Evolutionary conservation across 2,797 vertebrate species (phyloP).

Genomic region (Lates japonicus): DNA sequence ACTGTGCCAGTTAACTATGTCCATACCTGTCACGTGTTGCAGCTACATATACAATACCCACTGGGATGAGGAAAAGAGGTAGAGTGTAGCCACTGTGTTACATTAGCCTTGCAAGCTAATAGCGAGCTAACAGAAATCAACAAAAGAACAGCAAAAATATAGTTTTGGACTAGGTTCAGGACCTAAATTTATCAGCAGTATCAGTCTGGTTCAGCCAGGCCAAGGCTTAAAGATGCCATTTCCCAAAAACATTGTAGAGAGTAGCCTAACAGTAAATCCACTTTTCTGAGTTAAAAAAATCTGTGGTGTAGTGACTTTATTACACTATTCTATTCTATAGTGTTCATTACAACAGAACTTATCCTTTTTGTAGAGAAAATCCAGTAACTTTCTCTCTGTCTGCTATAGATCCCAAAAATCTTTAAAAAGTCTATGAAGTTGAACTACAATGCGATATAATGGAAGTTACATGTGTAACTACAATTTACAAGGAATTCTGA

Average conservation of each 20-base stretch:
- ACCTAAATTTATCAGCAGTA: no score
- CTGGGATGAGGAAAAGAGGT: slow-evolving; percentile 12
- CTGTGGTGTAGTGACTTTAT: neutral
- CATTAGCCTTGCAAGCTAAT: slow-evolving; percentile 2
- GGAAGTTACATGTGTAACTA: neutral
- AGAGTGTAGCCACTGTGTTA: neutral
- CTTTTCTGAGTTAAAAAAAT: slow-evolving; percentile 4
- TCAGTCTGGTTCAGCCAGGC: neutral
- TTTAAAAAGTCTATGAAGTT: no score
- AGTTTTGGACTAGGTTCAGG: neutral
- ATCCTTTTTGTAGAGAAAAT: neutral
- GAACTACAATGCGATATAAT: no score
- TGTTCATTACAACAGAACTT: neutral
- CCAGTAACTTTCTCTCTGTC: neutral
- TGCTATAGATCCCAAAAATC: neutral
- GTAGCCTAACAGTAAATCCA: neutral
- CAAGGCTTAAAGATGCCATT: neutral
- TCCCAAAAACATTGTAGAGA: neutral
- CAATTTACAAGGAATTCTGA: neutral
- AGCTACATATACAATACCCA: neutral
- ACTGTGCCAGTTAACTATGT: neutral
- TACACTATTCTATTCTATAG: neutral
- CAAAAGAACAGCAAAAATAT: neutral
- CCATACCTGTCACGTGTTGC: slow-evolving; percentile 5
- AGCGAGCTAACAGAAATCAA: neutral